phyloP scores from a whole-genome alignment of 2,888 invertebrate species.

The Lepidochitona cinerea region DNA sequence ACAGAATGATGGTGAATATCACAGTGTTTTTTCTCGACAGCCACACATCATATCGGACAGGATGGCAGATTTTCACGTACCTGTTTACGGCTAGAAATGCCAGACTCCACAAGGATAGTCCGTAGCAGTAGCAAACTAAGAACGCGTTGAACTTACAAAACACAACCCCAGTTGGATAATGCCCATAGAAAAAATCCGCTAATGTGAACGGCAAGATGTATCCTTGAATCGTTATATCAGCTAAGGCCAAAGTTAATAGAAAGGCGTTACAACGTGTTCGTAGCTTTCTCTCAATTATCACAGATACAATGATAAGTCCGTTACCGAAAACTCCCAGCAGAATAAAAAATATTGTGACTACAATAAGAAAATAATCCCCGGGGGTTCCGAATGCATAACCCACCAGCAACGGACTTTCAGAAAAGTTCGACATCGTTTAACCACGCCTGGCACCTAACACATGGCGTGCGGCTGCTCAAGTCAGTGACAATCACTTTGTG shows the following conservation, averaged over 20 bases:
- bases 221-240: conserved; percentile 16
- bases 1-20: background rate
- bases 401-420: too few species aligned
- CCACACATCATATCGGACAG: conserved; percentile 3
- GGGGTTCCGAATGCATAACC: too few species aligned
- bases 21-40: conserved; percentile 10
- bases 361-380: conserved; percentile 13
- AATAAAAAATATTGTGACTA: conserved; percentile 15
- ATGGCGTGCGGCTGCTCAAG: too few species aligned
- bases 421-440: too few species aligned
- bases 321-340: conserved; percentile 15
- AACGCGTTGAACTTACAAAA: conserved; percentile 19
- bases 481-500: too few species aligned
- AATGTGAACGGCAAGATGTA: conserved; percentile 12
- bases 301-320: conserved; percentile 16
- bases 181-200: conserved; percentile 4
- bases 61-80: conserved; percentile 25
- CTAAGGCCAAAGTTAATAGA: conserved; percentile 17
- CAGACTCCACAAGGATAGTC: conserved; percentile 16
- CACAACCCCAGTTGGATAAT: conserved; percentile 3
- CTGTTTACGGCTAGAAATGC: conserved; percentile 21
- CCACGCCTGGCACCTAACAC: too few species aligned
- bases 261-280: conserved; percentile 12
- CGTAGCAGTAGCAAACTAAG: conserved; percentile 12
- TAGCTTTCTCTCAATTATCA: conserved; percentile 7